Conservation (phyloP, 2,888 invertebrate species). For the Rhagonycha lutea region DNA sequence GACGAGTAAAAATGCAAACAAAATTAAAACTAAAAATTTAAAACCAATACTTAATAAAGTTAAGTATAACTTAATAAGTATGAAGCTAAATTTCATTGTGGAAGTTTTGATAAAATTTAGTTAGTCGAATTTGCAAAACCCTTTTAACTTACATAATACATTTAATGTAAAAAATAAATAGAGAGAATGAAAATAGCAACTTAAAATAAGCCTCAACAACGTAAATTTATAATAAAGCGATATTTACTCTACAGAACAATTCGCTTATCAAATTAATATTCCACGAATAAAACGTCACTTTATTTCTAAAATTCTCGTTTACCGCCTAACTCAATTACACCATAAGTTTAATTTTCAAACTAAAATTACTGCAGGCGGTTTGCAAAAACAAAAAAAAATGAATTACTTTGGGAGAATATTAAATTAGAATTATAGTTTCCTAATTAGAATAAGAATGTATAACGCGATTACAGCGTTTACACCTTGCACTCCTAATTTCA, state of each 20-base stretch:
- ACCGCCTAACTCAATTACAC: not conserved
- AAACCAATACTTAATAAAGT: not conserved
- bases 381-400: not conserved
- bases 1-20: not conserved
- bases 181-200: conserved; percentile 5
- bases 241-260: conserved; percentile 10
- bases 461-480: not conserved
- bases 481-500: not conserved
- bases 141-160: conserved; percentile 5
- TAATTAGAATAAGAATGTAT: not conserved
- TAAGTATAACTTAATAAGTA: not conserved
- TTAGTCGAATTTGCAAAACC: not conserved
- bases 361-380: not conserved
- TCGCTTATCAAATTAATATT: conserved; percentile 12
- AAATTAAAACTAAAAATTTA: not conserved
- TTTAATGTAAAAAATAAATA: conserved; percentile 18
- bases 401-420: not conserved
- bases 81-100: not conserved
- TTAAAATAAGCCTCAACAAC: conserved; percentile 7
- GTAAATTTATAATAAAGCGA: conserved; percentile 16
- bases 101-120: not conserved
- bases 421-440: not conserved
- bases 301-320: not conserved
- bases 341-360: not conserved
- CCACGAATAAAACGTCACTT: not conserved